phyloP scores from a whole-genome alignment of 1,140 invertebrate genomes.

The Drosophila grimshawi region DNA sequence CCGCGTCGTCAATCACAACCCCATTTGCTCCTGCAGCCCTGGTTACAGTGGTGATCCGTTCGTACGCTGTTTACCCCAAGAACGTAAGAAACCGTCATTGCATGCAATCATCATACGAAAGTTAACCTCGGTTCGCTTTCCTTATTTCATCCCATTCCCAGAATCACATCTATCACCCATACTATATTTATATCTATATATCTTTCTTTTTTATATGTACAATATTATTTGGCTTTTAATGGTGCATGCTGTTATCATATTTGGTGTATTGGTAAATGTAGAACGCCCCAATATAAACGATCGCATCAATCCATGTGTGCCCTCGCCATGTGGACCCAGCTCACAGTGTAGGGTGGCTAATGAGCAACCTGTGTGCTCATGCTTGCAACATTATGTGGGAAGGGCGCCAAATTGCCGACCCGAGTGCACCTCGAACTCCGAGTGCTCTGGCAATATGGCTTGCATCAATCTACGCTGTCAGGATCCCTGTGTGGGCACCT shows the following conservation, averaged over 20 bases:
- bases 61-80: constrained; percentile 87
- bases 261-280: constrained; percentile 76
- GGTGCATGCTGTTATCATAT: constrained; percentile 67
- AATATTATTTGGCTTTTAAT: constrained; percentile 70
- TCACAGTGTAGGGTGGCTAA: constrained; percentile 88
- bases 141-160: constrained; percentile 49
- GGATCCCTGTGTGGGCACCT: constrained; percentile 91
- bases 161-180: constrained; percentile 33
- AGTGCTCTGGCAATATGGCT: constrained; percentile 90
- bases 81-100: constrained; percentile 85
- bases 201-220: constrained; percentile 73
- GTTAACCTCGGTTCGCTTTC: constrained; percentile 31
- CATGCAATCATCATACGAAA: constrained; percentile 1
- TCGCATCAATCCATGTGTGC: constrained; percentile 88
- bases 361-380: constrained; percentile 90
- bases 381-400: constrained; percentile 89
- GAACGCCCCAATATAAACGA: constrained; percentile 82
- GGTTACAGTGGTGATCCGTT: constrained; percentile 91
- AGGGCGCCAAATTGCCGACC: constrained; percentile 91
- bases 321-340: constrained; percentile 92
- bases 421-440: constrained; percentile 90
- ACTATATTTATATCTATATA: constrained; percentile 54
- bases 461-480: constrained; percentile 91
- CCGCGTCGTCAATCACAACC: constrained; percentile 90
- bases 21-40: constrained; percentile 90